Percentiles rank a stretch among this genome's conserved stretches.
phyloP scores from a whole-genome alignment of 2,888 invertebrate species.

The Sycophila texana region DNA sequence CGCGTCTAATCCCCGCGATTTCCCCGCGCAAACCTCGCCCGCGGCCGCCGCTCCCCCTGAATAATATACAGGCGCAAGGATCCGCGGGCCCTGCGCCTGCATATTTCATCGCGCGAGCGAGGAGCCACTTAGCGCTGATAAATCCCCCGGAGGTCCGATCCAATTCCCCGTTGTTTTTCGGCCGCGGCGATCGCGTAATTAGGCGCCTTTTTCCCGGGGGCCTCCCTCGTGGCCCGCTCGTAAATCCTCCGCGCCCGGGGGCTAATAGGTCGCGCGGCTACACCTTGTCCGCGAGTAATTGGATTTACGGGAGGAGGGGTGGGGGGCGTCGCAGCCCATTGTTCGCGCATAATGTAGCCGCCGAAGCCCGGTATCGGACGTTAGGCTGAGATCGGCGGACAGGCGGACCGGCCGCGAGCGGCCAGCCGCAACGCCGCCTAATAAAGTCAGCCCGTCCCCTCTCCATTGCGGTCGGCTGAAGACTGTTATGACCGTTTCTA shows the following conservation, averaged over 20 bases:
- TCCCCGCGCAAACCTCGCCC: background rate
- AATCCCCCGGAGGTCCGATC: slow-evolving; percentile 23
- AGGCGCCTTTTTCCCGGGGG: background rate
- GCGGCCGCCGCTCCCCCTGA: background rate
- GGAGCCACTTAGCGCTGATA: slow-evolving; percentile 34
- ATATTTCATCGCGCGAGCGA: slow-evolving; percentile 37
- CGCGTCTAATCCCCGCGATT: background rate
- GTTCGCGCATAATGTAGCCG: slow-evolving; percentile 47
- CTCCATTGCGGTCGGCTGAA: too few relatives aligned
- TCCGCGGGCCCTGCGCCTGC: background rate
- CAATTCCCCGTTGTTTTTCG: slow-evolving; percentile 42
- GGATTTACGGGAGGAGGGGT: slow-evolving; percentile 39
- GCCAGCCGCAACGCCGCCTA: too few relatives aligned
- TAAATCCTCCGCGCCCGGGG: slow-evolving; percentile 31
- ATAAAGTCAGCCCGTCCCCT: too few relatives aligned
- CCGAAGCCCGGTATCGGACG: background rate
- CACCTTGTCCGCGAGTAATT: slow-evolving; percentile 52
- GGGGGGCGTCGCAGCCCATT: slow-evolving; percentile 24
- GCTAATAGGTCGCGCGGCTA: slow-evolving; percentile 40
- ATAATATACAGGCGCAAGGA: background rate
- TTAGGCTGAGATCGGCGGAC: too few relatives aligned
- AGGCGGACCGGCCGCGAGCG: too few relatives aligned
- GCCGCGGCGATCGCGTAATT: background rate
- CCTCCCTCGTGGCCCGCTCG: slow-evolving; percentile 25
- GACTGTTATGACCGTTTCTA: too few relatives aligned